phyloP scores from a whole-genome alignment of 2,888 invertebrate species.

The Morpho achilles region DNA sequence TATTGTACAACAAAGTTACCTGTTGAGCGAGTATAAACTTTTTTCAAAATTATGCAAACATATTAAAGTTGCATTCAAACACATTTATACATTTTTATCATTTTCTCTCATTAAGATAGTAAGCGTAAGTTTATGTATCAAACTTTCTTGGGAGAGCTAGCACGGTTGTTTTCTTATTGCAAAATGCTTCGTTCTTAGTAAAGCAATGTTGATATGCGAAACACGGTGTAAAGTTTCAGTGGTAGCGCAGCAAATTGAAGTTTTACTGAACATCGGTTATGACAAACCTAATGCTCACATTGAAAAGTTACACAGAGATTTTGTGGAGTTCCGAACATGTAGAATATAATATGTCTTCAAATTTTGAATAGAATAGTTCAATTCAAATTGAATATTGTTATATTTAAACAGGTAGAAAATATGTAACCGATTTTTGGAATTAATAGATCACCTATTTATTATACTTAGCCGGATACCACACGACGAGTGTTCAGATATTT shows the following conservation, averaged over 20 bases:
- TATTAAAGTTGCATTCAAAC: slow-evolving; percentile 30
- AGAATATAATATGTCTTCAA: neutral
- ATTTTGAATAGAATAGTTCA: too few relatives aligned
- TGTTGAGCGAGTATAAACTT: too few relatives aligned
- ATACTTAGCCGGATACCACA: too few relatives aligned
- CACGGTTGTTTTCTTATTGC: slow-evolving; percentile 30
- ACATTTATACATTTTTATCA: slow-evolving; percentile 33
- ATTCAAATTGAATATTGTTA: too few relatives aligned
- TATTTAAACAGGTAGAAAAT: too few relatives aligned
- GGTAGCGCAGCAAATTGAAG: slow-evolving; percentile 30
- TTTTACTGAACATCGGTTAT: slow-evolving; percentile 26
- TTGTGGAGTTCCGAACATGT: slow-evolving; percentile 4
- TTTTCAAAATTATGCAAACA: too few relatives aligned
- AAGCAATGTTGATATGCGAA: slow-evolving; percentile 32
- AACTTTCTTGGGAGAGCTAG: slow-evolving; percentile 26
- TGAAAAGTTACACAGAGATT: slow-evolving; percentile 20
- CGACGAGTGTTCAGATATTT: too few relatives aligned
- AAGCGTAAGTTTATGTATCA: slow-evolving; percentile 33
- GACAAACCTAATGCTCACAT: slow-evolving; percentile 25
- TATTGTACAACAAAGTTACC: too few relatives aligned
- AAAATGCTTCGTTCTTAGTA: slow-evolving; percentile 24
- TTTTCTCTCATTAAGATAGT: slow-evolving; percentile 32
- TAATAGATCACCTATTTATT: too few relatives aligned
- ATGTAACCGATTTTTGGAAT: too few relatives aligned
- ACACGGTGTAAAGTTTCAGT: slow-evolving; percentile 28